Conservation (phyloP, 2,797 vertebrate genomes). For the Danio choprae region DNA sequence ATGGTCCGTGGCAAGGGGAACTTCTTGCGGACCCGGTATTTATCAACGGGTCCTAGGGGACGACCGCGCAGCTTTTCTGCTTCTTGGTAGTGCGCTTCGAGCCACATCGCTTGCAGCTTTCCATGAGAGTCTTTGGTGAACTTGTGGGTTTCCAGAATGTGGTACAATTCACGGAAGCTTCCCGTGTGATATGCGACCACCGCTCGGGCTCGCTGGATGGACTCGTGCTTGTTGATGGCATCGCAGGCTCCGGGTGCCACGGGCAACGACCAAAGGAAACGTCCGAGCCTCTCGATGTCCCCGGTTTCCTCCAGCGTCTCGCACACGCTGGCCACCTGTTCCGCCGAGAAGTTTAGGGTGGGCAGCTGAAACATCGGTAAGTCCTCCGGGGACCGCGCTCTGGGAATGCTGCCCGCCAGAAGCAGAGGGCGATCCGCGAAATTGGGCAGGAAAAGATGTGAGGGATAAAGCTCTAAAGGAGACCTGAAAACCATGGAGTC, state of each 20-base stretch:
- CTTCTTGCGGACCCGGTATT: conserved; percentile 98
- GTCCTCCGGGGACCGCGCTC: conserved; percentile 87
- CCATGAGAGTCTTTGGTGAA: conserved; percentile 97
- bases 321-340: conserved; percentile 97
- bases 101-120: conserved; percentile 98
- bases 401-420: conserved; percentile 79
- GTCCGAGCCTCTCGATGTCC: conserved; percentile 95
- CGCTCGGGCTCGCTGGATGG: conserved; percentile 93
- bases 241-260: conserved; percentile 92
- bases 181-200: conserved; percentile 96
- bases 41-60: conserved; percentile 95
- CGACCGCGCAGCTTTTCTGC: conserved; percentile 95
- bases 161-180: conserved; percentile 95
- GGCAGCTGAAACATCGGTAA: conserved; percentile 87
- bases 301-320: conserved; percentile 98
- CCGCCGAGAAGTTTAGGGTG: conserved; percentile 93
- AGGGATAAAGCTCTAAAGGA: conserved; percentile 91
- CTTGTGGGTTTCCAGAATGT: conserved; percentile 96
- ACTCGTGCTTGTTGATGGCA: conserved; percentile 96
- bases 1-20: conserved; percentile 96
- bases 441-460: conserved; percentile 91
- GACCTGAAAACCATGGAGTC: conserved; percentile 95
- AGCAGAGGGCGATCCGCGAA: conserved; percentile 85
- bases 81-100: conserved; percentile 98
- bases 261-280: conserved; percentile 97